These are phyloP conservation scores for Ischnus inquisitorius DNA, from an alignment of 2,888 invertebrate species.

Conservation along the genomic window DNA sequence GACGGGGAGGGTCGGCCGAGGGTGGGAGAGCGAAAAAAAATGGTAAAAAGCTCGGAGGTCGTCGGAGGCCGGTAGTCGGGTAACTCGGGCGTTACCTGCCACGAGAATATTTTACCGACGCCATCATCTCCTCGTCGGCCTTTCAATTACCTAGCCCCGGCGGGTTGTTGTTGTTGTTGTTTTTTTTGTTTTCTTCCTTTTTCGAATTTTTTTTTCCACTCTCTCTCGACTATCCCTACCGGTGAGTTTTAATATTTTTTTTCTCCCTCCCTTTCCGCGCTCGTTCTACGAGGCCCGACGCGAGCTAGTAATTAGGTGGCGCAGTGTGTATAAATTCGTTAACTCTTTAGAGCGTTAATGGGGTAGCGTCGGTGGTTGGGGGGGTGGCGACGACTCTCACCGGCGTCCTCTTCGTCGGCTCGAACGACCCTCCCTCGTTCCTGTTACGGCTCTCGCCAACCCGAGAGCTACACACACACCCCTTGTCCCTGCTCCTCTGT, in stretches of 20 bases:
- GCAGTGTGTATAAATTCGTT: constrained; percentile 78
- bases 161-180: constrained; percentile 51
- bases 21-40: background rate
- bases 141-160: constrained; percentile 74
- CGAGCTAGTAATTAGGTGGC: constrained; percentile 76
- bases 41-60: constrained; percentile 55
- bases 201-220: background rate
- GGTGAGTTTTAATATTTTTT: constrained; percentile 57
- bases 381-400: constrained; percentile 16
- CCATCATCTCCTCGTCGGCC: constrained; percentile 69
- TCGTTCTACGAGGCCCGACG: constrained; percentile 60
- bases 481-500: constrained; percentile 7
- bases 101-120: constrained; percentile 66
- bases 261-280: constrained; percentile 14
- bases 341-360: constrained; percentile 78
- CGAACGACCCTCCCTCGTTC: constrained; percentile 56
- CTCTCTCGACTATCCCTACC: constrained; percentile 27
- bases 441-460: constrained; percentile 20
- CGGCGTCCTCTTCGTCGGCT: constrained; percentile 53
- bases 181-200: constrained; percentile 7
- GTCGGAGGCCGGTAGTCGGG: constrained; percentile 40
- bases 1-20: background rate
- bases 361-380: constrained; percentile 59
- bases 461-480: background rate
- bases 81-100: constrained; percentile 67